Conservation (phyloP, 2,113 vertebrate genomes). For the Trachemys scripta region DNA sequence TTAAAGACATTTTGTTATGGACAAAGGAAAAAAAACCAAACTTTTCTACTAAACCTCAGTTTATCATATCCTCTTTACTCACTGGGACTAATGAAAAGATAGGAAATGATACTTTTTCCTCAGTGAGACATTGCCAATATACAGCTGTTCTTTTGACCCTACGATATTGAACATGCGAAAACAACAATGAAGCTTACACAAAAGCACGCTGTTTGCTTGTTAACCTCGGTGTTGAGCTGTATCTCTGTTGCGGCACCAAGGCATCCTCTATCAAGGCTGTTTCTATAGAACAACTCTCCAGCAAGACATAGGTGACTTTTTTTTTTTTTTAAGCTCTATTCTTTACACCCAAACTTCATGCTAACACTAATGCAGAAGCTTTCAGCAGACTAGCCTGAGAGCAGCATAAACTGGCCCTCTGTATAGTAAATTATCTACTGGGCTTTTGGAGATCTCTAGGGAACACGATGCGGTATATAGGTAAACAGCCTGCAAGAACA, state of each 20-base stretch:
- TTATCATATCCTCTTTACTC: neutral
- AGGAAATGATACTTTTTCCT: neutral
- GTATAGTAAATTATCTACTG: neutral
- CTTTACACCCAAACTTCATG: neutral
- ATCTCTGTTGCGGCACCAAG: accelerated
- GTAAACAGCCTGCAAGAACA: neutral
- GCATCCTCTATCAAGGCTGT: neutral
- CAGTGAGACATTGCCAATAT: neutral
- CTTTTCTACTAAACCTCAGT: neutral
- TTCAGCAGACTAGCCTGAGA: neutral
- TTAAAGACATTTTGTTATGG: neutral
- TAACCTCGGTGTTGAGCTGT: neutral
- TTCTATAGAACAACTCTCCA: neutral
- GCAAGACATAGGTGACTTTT: neutral
- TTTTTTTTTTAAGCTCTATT: neutral
- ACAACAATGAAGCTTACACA: neutral
- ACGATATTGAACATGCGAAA: neutral
- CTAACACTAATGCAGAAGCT: accelerated
- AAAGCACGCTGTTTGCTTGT: accelerated
- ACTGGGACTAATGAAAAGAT: neutral
- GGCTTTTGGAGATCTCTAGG: neutral
- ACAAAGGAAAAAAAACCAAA: neutral
- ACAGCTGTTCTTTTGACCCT: neutral
- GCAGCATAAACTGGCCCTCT: neutral
- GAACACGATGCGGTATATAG: neutral